phyloP scores from a whole-genome alignment of 2,113 vertebrate species.

The human region DNA sequence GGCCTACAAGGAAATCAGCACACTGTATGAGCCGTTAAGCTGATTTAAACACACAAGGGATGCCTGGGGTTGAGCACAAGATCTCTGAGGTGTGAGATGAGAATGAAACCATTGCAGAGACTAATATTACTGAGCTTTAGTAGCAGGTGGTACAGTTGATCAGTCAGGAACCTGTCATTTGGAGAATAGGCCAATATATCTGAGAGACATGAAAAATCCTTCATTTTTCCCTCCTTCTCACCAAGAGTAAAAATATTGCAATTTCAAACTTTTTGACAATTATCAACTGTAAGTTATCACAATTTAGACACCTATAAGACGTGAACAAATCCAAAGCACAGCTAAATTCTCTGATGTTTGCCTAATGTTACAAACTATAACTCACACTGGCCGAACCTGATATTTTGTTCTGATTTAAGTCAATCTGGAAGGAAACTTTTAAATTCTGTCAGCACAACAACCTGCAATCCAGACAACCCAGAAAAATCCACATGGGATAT shows the following conservation, averaged over 20 bases:
- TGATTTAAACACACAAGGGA: constrained; percentile 97
- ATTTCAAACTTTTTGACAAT: constrained; percentile 81
- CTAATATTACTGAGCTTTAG: constrained; percentile 91
- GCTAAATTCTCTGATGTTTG: constrained; percentile 54
- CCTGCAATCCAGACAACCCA: background rate
- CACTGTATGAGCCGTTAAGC: constrained; percentile 94
- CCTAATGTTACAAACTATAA: background rate
- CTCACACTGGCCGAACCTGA: background rate
- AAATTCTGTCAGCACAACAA: constrained; percentile 30
- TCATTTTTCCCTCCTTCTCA: constrained; percentile 71
- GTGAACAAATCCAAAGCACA: constrained; percentile 15
- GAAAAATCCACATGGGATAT: constrained; percentile 33
- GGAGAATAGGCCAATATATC: constrained; percentile 88
- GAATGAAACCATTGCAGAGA: constrained; percentile 92
- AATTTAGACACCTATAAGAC: constrained; percentile 61
- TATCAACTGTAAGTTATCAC: constrained; percentile 68
- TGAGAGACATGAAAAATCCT: constrained; percentile 86
- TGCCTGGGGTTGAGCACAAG: constrained; percentile 91
- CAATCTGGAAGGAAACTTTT: constrained; percentile 20
- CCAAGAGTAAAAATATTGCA: constrained; percentile 77
- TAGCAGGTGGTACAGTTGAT: constrained; percentile 90
- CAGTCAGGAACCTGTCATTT: constrained; percentile 90
- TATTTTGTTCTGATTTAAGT: constrained; percentile 51
- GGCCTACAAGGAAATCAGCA: constrained; percentile 98
- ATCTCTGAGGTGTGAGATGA: constrained; percentile 91